Evolutionary conservation across 2,888 invertebrate species (phyloP).

Genomic region (Lobophora halterata): DNA sequence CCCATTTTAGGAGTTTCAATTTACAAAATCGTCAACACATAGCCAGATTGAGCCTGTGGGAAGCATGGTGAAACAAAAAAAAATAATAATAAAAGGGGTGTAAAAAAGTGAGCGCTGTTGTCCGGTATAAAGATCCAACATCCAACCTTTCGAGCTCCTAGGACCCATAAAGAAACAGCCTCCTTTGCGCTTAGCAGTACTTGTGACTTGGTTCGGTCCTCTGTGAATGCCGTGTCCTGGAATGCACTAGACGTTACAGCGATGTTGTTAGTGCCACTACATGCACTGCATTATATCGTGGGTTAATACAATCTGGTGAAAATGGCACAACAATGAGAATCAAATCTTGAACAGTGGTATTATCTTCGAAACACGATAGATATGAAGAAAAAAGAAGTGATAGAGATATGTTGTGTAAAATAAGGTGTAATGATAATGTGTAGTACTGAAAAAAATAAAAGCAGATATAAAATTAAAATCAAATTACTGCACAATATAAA

Average conservation of each 20-base stretch:
- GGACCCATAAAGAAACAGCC: slow-evolving; percentile 96
- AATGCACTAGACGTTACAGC: slow-evolving; percentile 81
- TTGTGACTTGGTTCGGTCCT: slow-evolving; percentile 85
- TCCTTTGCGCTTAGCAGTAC: slow-evolving; percentile 95
- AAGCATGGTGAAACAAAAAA: slow-evolving; percentile 22
- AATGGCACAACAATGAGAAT: slow-evolving; percentile 21
- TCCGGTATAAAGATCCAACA: slow-evolving; percentile 80
- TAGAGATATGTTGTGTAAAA: no score
- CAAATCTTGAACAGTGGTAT: slow-evolving; percentile 21
- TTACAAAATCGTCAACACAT: slow-evolving; percentile 17
- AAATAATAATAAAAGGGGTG: slow-evolving; percentile 43
- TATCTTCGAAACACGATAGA: no score
- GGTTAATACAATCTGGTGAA: slow-evolving; percentile 36
- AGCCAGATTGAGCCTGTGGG: slow-evolving; percentile 22
- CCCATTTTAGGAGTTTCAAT: slow-evolving; percentile 2
- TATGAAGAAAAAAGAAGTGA: no score
- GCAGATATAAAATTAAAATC: no score
- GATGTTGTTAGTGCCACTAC: slow-evolving; percentile 73
- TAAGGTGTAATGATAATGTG: no score
- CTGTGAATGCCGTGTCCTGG: slow-evolving; percentile 87
- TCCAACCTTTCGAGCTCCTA: slow-evolving; percentile 95
- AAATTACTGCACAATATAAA: slow-evolving; percentile 9
- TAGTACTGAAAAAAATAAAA: no score
- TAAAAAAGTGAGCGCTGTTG: slow-evolving; percentile 50
- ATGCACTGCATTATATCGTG: slow-evolving; percentile 55